These are phyloP conservation scores for silkworm (Bombyx mori) DNA, from an alignment of 1,140 invertebrate species.

Conservation along the genomic window DNA sequence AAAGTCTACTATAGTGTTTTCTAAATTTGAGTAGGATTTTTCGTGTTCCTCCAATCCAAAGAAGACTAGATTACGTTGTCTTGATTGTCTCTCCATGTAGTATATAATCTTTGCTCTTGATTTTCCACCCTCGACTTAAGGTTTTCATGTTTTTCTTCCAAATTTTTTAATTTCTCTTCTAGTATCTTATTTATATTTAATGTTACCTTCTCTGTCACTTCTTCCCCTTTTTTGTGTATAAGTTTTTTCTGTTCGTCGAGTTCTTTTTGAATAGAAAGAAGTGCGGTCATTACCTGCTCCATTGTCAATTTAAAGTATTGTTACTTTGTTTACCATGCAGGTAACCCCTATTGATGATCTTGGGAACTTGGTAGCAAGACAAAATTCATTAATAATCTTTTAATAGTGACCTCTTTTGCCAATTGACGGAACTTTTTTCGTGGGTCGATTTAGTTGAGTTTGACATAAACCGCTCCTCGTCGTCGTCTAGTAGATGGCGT, in stretches of 20 bases:
- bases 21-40: constrained; percentile 4
- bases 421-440: not conserved
- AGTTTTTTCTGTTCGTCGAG: constrained; percentile 1
- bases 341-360: not conserved
- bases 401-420: not conserved
- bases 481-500: not conserved
- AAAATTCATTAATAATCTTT: not conserved
- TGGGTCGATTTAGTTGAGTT: not conserved
- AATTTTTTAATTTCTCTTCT: constrained; percentile 1
- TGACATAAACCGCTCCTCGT: not conserved
- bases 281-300: constrained; percentile 1
- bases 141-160: constrained; percentile 3
- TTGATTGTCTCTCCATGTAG: constrained; percentile 5
- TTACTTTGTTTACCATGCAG: not conserved
- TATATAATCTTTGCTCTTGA: constrained; percentile 7
- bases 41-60: constrained; percentile 4
- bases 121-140: constrained; percentile 2
- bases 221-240: not conserved
- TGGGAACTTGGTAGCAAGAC: not conserved
- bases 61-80: constrained; percentile 4
- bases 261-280: constrained; percentile 3
- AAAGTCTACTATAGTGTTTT: constrained; percentile 5
- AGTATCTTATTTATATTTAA: constrained; percentile 3
- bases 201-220: constrained; percentile 2
- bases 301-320: not conserved